phyloP scores from a whole-genome alignment of 2,888 invertebrate genomes.

The Hanleya hanleyi region DNA sequence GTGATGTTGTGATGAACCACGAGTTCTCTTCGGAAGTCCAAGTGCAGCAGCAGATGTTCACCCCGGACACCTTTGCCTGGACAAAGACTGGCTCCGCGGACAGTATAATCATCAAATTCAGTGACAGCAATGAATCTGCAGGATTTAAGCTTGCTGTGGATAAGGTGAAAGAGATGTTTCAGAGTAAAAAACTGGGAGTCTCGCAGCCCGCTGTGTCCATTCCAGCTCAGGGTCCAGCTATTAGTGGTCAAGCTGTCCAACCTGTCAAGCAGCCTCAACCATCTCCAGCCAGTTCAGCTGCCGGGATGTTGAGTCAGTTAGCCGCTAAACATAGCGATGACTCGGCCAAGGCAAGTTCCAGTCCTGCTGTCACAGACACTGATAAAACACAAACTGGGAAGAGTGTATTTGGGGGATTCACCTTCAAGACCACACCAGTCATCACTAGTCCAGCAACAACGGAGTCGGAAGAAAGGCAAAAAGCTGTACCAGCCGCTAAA shows the following conservation, averaged over 20 bases:
- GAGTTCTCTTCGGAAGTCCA: neutral
- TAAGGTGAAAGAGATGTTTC: neutral
- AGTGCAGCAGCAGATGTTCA: neutral
- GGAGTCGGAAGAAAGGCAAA: neutral
- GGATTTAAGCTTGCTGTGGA: slow-evolving; percentile 18
- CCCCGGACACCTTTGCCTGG: neutral
- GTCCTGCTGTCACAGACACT: slow-evolving; percentile 1
- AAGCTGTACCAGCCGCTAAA: neutral
- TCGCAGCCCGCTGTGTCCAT: slow-evolving; percentile 7
- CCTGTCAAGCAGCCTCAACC: neutral
- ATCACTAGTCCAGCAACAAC: neutral
- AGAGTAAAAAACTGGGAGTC: neutral
- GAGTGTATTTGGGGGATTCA: slow-evolving; percentile 80
- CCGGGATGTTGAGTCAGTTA: slow-evolving; percentile 32
- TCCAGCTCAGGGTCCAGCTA: neutral
- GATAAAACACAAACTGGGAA: slow-evolving; percentile 32
- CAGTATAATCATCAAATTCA: neutral
- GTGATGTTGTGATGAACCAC: neutral
- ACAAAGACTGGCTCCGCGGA: neutral
- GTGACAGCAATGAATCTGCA: neutral
- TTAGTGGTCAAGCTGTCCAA: neutral
- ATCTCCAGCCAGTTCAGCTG: slow-evolving; percentile 16
- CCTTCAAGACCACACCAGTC: slow-evolving; percentile 53
- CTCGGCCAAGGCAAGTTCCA: neutral
- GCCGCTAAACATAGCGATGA: slow-evolving; percentile 38